Conservation (phyloP, 1,140 invertebrate species). For the Varroa destructor region DNA sequence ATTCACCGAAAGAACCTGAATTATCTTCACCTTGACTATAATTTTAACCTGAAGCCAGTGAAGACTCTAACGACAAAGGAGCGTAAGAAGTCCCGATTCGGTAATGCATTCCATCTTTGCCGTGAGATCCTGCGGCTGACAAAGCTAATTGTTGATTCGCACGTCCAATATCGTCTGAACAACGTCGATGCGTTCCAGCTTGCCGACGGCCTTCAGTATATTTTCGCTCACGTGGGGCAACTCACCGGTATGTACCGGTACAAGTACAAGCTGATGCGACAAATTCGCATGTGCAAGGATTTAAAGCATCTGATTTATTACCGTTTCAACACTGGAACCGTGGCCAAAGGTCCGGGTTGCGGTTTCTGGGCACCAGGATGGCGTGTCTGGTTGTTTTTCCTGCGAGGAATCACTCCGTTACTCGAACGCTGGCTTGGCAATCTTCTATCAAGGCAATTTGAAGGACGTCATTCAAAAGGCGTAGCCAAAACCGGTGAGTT, state of each 20-base stretch:
- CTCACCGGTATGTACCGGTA: constrained; percentile 99
- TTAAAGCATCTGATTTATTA: constrained; percentile 99
- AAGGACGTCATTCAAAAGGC: constrained; percentile 94
- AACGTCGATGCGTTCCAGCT: constrained; percentile 99
- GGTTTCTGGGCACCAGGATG: constrained; percentile 98
- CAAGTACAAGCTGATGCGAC: constrained; percentile 98
- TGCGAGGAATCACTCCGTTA: constrained; percentile 94
- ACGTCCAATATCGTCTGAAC: constrained; percentile 96
- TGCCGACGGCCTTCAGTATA: constrained; percentile 96
- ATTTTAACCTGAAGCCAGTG: constrained; percentile 98
- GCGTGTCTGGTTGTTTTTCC: constrained; percentile 99
- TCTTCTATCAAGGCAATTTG: constrained; percentile 91
- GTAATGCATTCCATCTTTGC: constrained; percentile 98
- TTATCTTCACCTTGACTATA: constrained; percentile 98
- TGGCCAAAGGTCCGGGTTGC: constrained; percentile 96
- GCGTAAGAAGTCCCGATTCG: constrained; percentile 96
- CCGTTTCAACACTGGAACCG: constrained; percentile 94
- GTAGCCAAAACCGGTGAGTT: constrained; percentile 72
- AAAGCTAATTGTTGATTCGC: constrained; percentile 95
- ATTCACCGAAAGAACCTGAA: constrained; percentile 99
- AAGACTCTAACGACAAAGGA: constrained; percentile 99
- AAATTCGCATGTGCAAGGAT: constrained; percentile 99
- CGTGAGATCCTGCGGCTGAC: constrained; percentile 93
- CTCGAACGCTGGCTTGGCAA: constrained; percentile 97
- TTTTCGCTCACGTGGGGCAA: constrained; percentile 98